Conservation (phyloP, 2,888 invertebrate genomes). For the Piscicola geometra region DNA sequence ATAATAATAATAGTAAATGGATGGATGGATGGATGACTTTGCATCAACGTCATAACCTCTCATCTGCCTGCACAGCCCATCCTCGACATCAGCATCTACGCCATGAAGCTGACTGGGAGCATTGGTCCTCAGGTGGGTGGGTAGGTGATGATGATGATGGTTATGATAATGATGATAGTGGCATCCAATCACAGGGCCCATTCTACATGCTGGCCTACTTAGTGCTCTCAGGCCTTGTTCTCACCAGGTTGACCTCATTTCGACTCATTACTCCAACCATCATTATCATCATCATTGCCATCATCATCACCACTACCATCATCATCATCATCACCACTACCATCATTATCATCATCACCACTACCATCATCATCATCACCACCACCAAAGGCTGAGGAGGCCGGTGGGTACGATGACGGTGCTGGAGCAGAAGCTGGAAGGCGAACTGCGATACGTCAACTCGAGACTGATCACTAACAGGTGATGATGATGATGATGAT, state of each 20-base stretch:
- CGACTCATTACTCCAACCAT: no score
- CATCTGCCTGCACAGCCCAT: constrained; percentile 68
- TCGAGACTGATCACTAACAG: constrained; percentile 89
- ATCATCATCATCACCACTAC: not conserved
- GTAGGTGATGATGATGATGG: no score
- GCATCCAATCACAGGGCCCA: constrained; percentile 67
- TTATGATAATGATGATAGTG: no score
- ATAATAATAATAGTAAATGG: no score
- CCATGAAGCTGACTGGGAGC: constrained; percentile 78
- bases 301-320: no score
- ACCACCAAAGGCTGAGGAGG: constrained; percentile 65
- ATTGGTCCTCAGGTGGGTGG: constrained; percentile 65
- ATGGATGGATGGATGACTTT: no score
- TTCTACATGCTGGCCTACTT: constrained; percentile 81
- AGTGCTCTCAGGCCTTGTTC: constrained; percentile 74
- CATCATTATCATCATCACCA: not conserved
- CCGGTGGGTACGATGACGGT: constrained; percentile 87
- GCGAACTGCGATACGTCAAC: constrained; percentile 94
- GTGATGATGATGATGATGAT: constrained; percentile 40
- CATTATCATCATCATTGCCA: not conserved
- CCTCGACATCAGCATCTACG: constrained; percentile 87
- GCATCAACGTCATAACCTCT: no score
- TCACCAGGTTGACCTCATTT: constrained; percentile 71
- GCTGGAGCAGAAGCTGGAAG: constrained; percentile 92
- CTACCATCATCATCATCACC: constrained; percentile 3